Base-by-base conservation (phyloP, 2,113 vertebrate genomes). In the Bucco capensis region DNA sequence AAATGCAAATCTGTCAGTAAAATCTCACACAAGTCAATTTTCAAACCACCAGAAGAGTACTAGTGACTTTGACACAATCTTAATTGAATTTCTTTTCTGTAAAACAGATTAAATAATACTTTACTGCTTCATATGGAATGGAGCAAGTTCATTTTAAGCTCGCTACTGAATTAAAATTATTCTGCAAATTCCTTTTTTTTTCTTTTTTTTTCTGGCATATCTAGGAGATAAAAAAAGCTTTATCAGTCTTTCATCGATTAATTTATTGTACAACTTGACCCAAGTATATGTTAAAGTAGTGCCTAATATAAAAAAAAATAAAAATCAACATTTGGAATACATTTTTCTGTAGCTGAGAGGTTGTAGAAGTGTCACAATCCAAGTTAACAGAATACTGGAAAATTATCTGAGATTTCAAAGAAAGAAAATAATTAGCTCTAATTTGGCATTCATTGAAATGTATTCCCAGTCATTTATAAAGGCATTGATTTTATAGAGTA, bases 341-440 rank as follows among this genome's bases (percentile, higher is more conserved):
- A 28, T 5, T 47, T 73, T 71, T 88, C 47, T 60, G 8, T 60
- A 74, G 42, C 30, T 65, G 31, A 25, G 72, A 33, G 33, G 66
- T 17, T 53, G 12, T 16, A 54, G 13, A 76, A 66, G 10, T 23
- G 5, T 53, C 10, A 19, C 70, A 42, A 42, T 73, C 28, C 7
- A 76, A 91, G 31, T 80, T 60, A 69, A 67, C 9, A 75, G 38
- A 72, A 79, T 57, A 30, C 28, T 14, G 37, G 28, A 87, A 87
- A 95, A 93, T 73, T 69, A 75, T 79, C 35, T 65, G 10, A 4
- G 8, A 70, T 83, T 79, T 92, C 54, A 96, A 82, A 88, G 44
- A 33, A 31, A 86, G 27, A 58, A 90, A 84, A 74, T 89, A 64
- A 91, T 79, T 69, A 50, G 6, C 38, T 86, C 25, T 19, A 70